Evolutionary conservation across 1,140 invertebrate genomes (phyloP), one percentile per base, ranked within the genome.

Genomic region (Diachasma alloeum): DNA sequence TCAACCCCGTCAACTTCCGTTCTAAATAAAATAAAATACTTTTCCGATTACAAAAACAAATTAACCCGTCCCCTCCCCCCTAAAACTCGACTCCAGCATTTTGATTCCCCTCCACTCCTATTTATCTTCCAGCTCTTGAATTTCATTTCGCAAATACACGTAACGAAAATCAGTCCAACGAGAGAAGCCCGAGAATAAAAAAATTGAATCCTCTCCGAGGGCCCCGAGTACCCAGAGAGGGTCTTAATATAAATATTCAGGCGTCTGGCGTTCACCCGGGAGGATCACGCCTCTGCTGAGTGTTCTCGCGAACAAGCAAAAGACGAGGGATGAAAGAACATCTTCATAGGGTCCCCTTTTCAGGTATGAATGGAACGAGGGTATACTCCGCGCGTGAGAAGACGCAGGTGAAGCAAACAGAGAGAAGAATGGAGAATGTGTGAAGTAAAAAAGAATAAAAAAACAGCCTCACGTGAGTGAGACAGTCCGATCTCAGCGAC

Each of bases 311-410:
- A 73, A 37, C 36, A 56, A 73, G 72, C 48, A 63, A 39, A 53
- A 53, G 46, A 26, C 17, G 59, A 74, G 59, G 31, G 36, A 66
- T 19, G 59, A 74, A 46, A 74, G 72, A 46, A 74, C 72, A 74
- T 74, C 72, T 74, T 74, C 72, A 74, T 74, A 74, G 59, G 31
- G 19, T 63, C 59, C 59, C 39, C 39, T 37, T 37, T 67, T 26
- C 48, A 42, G 3, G 66, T 11, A 67, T 46, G 68, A 72, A 70
- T 53, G n/a, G 17, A 39, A 72, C 36, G 37, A 19, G 10, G 22
- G 48, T 63, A 39, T 22, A 22, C 68, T 24, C 59, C 0, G 59
- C 1, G 22, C 31, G 66, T 44, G 24, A 56, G 19, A 72, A 59
- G 39, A 36, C 19, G 31, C 22, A 72, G 59, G 37, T 72, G 22